Base-by-base conservation (phyloP, 2,888 invertebrate genomes). In the Yponomeuta sedellus region DNA sequence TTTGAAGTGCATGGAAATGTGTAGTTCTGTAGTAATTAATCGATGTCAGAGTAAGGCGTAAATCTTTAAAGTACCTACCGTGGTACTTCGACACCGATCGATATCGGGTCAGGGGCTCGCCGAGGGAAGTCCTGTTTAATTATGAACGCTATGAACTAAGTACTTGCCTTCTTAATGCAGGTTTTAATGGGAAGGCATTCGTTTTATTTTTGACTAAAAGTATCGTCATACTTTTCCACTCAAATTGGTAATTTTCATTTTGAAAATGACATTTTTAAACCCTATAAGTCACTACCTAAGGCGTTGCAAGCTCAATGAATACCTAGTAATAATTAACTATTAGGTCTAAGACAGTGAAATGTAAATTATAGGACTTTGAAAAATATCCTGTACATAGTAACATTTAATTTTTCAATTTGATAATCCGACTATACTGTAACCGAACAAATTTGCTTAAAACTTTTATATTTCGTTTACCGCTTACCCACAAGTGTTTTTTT, bases 171-270 rank as follows among this genome's bases (percentile, higher is more conserved):
- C 34, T 34, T 34, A 34, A 34, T 34, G n/a, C 62, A 19, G 62
- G 10, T 62, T 72, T 75, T 59, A 59, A 59, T 59, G 25, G 59
- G 20, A 59, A 59, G 5, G 59, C 59, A 12, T 10, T 12, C 44
- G 12, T 52, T 52, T 52, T 52, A 52, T 16, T 52, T 12, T 16
- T 52, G 16, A 52, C 16, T 52, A 16, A 16, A 44, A 12, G 44
- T 44, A 44, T 25, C 25, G 25, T 25, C 25, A 25, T 5, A 25
- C 25, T 4, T 25, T 25, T 25, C 25, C 25, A 25, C 5, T 0
- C 25, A 25, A 25, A 2, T 25, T 2, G 25, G 25, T 25, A 25
- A 25, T 25, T 25, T 5, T 25, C 25, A 25, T 25, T 25, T 25
- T 25, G 25, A 25, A 25, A 25, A 1, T 2, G 25, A 25, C 0